Conservation (phyloP, 2,113 vertebrate genomes). For the Ophiodon elongatus region DNA sequence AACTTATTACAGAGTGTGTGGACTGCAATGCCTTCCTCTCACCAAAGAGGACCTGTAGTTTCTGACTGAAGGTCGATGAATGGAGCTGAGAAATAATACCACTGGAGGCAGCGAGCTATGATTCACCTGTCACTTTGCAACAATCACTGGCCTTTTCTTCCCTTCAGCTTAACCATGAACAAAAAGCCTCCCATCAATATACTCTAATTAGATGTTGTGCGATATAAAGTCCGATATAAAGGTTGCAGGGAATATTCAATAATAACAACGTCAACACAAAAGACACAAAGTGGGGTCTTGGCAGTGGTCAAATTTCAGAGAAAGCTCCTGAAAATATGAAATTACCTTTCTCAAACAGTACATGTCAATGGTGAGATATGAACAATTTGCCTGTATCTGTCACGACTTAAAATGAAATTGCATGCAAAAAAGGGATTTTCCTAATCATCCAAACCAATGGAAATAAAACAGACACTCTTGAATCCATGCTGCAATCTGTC, state of each 20-base stretch:
- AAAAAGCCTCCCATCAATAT: conserved; percentile 60
- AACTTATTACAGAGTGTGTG: conserved; percentile 35
- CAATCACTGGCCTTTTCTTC: conserved; percentile 51
- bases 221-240: conserved; percentile 54
- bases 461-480: conserved; percentile 5
- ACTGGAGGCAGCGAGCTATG: conserved; percentile 40
- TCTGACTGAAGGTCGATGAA: conserved; percentile 36
- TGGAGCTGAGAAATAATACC: conserved; percentile 40
- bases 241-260: conserved; percentile 56
- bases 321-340: conserved; percentile 26
- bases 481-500: background rate
- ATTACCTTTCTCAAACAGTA: background rate
- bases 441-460: background rate
- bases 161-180: conserved; percentile 48
- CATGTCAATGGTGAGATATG: conserved; percentile 10
- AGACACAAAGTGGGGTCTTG: conserved; percentile 28
- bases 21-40: background rate
- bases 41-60: background rate
- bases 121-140: conserved; percentile 70
- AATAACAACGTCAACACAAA: conserved; percentile 28
- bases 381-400: conserved; percentile 17
- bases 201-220: conserved; percentile 54
- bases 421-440: background rate
- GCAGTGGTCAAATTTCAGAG: background rate
- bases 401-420: background rate